phyloP scores from a whole-genome alignment of 2,113 vertebrate species.

The Agelaius phoeniceus region DNA sequence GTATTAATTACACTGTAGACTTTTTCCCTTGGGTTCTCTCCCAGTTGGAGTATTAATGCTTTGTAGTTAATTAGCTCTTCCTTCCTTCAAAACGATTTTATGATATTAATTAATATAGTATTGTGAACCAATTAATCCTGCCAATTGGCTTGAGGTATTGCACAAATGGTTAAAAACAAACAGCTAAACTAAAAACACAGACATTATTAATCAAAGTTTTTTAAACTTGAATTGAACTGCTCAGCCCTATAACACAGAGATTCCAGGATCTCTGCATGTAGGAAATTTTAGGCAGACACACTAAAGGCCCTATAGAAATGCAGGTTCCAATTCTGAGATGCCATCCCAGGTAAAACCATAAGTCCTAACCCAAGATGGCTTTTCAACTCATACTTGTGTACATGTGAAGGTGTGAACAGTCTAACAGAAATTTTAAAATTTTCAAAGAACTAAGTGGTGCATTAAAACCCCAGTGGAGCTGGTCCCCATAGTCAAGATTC shows the following conservation, averaged over 20 bases:
- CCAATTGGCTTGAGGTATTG: background rate
- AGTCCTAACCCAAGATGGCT: background rate
- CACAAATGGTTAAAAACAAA: slow-evolving; percentile 47
- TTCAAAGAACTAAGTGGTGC: background rate
- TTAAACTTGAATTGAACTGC: background rate
- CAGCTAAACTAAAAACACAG: background rate
- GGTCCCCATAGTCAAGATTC: background rate
- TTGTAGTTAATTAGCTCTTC: slow-evolving; percentile 33
- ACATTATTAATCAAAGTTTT: background rate
- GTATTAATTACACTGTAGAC: slow-evolving; percentile 44
- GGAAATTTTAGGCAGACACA: background rate
- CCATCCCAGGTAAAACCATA: background rate
- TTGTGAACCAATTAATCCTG: slow-evolving; percentile 15
- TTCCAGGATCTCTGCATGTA: background rate
- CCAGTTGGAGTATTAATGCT: background rate
- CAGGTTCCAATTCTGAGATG: background rate
- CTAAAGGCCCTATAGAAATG: background rate
- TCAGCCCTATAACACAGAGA: background rate
- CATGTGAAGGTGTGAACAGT: background rate
- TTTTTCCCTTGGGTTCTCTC: slow-evolving; percentile 33
- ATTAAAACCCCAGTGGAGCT: background rate
- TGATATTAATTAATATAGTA: slow-evolving; percentile 29
- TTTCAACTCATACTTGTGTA: background rate
- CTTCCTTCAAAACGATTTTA: background rate
- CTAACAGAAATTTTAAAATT: background rate